Evolutionary conservation across 2,113 vertebrate genomes (phyloP).

Genomic region (Camelus dromedarius): DNA sequence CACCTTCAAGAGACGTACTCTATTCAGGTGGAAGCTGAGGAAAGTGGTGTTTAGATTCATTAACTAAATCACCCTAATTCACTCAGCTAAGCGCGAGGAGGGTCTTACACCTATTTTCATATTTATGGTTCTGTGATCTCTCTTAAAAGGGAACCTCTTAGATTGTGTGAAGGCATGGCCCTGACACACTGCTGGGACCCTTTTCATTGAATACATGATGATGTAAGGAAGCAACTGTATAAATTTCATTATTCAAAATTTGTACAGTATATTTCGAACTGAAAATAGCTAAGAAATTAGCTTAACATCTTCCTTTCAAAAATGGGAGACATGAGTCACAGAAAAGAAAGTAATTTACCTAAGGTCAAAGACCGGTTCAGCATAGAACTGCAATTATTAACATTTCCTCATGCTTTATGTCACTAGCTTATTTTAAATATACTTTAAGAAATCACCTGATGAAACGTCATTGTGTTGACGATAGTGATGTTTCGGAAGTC

Average conservation of each 20-base stretch:
- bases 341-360: slow-evolving; percentile 54
- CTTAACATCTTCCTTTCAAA: slow-evolving; percentile 39
- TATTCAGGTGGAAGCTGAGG: not conserved
- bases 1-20: not conserved
- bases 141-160: not conserved
- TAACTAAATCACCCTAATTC: not conserved
- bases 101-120: not conserved
- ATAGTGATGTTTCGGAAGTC: not conserved
- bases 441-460: not conserved
- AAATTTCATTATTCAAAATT: slow-evolving; percentile 61
- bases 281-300: slow-evolving; percentile 18
- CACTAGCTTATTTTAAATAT: slow-evolving; percentile 51
- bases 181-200: fast-evolving
- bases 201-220: not conserved
- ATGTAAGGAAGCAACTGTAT: not conserved
- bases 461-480: not conserved
- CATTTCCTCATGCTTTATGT: slow-evolving; percentile 24
- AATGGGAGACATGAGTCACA: slow-evolving; percentile 30
- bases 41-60: not conserved
- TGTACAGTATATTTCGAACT: slow-evolving; percentile 50
- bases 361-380: slow-evolving; percentile 46
- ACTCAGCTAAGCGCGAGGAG: not conserved
- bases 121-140: not conserved
- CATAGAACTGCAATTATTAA: slow-evolving; percentile 52
- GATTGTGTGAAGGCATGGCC: not conserved